Evolutionary conservation across 2,113 vertebrate species (phyloP).

Genomic region (Chunga burmeisteri): DNA sequence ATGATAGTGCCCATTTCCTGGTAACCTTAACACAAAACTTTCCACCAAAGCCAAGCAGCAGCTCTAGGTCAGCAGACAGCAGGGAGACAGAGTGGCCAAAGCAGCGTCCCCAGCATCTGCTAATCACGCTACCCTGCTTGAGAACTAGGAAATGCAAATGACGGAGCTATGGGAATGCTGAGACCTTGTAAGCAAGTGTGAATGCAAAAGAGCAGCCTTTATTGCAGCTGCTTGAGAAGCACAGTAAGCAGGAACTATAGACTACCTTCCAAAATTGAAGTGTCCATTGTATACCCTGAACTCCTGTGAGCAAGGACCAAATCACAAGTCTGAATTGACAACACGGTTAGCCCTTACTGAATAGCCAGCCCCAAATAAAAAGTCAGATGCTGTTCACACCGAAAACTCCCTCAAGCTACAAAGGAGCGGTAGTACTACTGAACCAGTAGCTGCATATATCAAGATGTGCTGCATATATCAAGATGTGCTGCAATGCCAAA

Average conservation of each 20-base stretch:
- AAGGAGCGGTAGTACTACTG: neutral
- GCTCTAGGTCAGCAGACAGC: neutral
- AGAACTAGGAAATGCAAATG: neutral
- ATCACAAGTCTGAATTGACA: neutral
- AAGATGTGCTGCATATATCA: neutral
- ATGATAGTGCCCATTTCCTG: neutral
- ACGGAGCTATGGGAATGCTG: neutral
- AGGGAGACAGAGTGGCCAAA: neutral
- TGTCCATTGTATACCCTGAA: neutral
- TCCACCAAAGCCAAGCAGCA: neutral
- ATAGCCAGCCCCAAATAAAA: neutral
- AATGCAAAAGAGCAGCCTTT: neutral
- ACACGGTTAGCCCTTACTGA: accelerated
- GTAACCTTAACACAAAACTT: neutral
- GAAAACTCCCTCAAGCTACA: neutral
- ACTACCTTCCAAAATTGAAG: neutral
- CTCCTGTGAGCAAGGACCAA: neutral
- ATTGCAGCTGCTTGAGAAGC: neutral
- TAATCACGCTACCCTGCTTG: neutral
- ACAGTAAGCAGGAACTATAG: neutral
- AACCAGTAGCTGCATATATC: neutral
- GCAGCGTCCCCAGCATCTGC: neutral
- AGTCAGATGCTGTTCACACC: accelerated
- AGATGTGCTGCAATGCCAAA: neutral
- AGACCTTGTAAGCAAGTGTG: neutral